Evolutionary conservation across 2,113 vertebrate species (phyloP).

Genomic region (Forbesichthys papilliferus): DNA sequence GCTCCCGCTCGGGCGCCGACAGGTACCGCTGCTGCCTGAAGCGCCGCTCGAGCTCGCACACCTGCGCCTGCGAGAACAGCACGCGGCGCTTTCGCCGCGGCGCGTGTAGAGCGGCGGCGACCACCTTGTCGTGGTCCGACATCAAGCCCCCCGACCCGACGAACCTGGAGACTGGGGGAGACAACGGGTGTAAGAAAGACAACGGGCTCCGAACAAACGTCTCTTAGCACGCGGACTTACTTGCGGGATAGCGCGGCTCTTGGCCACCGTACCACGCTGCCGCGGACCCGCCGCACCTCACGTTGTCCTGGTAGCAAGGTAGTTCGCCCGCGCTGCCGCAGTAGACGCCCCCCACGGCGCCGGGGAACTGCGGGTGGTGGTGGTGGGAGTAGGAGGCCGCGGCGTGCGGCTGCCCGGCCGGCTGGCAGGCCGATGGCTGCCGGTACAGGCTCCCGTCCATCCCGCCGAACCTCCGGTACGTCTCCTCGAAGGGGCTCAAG

Average conservation of each 20-base stretch:
- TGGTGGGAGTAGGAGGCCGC: constrained; percentile 82
- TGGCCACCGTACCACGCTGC: constrained; percentile 86
- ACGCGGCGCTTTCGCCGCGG: constrained; percentile 90
- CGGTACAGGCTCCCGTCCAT: constrained; percentile 85
- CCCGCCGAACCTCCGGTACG: constrained; percentile 85
- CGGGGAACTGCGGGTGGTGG: constrained; percentile 83
- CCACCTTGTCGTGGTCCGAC: constrained; percentile 71
- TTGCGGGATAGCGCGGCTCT: constrained; percentile 86
- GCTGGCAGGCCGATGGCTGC: constrained; percentile 75
- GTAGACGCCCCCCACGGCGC: constrained; percentile 85
- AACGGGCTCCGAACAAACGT: neutral
- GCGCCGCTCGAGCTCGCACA: constrained; percentile 90
- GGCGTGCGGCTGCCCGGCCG: constrained; percentile 68
- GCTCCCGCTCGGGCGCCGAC: constrained; percentile 92
- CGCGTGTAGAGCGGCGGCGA: constrained; percentile 83
- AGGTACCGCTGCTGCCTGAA: constrained; percentile 94
- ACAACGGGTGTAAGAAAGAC: neutral
- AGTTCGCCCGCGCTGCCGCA: constrained; percentile 86
- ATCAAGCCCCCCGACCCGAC: constrained; percentile 83
- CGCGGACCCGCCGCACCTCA: constrained; percentile 76
- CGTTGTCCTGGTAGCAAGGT: constrained; percentile 84
- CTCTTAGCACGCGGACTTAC: constrained; percentile 73
- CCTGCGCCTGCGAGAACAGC: constrained; percentile 93
- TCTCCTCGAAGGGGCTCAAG: constrained; percentile 91
- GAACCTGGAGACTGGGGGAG: constrained; percentile 86